phyloP scores from a whole-genome alignment of 37 sponge, comb jelly and placozoan genomes.

The Spongia lamella region DNA sequence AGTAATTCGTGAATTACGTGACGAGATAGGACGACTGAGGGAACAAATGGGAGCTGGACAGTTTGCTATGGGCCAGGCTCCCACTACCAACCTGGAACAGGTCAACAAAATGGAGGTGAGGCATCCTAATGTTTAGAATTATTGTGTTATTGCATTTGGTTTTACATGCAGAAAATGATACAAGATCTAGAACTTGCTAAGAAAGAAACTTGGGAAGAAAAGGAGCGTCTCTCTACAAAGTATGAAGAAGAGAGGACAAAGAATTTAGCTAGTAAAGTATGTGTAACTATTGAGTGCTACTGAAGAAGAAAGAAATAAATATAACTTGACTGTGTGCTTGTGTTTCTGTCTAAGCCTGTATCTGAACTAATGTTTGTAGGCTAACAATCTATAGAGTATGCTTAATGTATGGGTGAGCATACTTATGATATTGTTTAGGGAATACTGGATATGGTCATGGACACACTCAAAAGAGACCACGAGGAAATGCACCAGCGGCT shows the following conservation, averaged over 20 bases:
- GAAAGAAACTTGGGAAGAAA: slow-evolving; percentile 42
- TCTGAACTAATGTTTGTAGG: no score
- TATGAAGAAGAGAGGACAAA: slow-evolving; percentile 37
- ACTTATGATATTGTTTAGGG: no score
- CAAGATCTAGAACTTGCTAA: slow-evolving; percentile 23
- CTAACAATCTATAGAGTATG: no score
- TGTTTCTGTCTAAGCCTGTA: no score
- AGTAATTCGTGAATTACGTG: slow-evolving; percentile 25
- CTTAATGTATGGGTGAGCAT: no score
- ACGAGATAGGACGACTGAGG: slow-evolving; percentile 33
- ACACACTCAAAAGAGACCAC: slow-evolving; percentile 32
- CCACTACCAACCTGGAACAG: slow-evolving; percentile 4
- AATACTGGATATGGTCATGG: slow-evolving; percentile 43
- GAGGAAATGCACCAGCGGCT: slow-evolving; percentile 13
- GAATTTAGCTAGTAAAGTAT: slow-evolving; percentile 37
- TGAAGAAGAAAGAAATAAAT: no score
- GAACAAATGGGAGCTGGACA: not conserved
- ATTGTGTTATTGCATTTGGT: slow-evolving; percentile 1
- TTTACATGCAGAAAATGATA: slow-evolving; percentile 39
- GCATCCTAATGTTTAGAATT: no score
- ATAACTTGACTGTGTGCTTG: no score
- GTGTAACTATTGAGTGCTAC: not conserved
- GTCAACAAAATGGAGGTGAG: slow-evolving; percentile 27
- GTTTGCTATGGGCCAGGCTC: not conserved
- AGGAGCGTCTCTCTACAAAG: slow-evolving; percentile 11